Conservation (phyloP, 1,140 invertebrate genomes). For the Drosophila dunni region DNA sequence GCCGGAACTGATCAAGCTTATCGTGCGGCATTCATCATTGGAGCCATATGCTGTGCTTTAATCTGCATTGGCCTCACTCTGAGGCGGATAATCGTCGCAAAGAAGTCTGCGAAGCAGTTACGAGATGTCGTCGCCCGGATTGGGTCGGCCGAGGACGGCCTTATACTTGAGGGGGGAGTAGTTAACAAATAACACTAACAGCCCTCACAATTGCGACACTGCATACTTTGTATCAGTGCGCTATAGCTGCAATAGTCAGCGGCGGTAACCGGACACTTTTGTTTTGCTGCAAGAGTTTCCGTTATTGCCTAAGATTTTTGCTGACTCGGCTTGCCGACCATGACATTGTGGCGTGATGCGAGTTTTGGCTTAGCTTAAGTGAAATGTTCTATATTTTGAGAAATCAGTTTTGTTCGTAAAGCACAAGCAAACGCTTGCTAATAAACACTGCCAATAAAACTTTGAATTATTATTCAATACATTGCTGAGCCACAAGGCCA, state of each 20-base stretch:
- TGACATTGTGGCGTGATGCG: slow-evolving; percentile 2
- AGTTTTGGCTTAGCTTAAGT: slow-evolving; percentile 3
- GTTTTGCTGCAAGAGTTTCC: no score
- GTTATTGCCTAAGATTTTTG: no score
- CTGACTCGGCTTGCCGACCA: not conserved
- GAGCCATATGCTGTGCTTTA: not conserved
- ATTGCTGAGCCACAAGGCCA: no score
- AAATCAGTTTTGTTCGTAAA: not conserved
- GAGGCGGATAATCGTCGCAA: slow-evolving; percentile 5
- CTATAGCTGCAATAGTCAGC: no score
- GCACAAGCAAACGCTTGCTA: no score
- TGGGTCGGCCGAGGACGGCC: slow-evolving; percentile 35
- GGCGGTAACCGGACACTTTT: not conserved
- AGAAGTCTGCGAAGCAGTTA: slow-evolving; percentile 9
- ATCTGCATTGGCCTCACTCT: not conserved
- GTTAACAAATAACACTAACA: no score
- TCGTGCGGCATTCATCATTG: not conserved
- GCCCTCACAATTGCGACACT: no score
- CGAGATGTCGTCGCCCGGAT: slow-evolving; percentile 19
- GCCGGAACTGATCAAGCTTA: not conserved
- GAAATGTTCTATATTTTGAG: not conserved
- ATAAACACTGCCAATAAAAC: no score
- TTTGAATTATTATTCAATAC: no score
- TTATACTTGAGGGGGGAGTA: slow-evolving; percentile 18
- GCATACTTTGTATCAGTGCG: not conserved